A percentile compares a stretch with the other conserved stretches of the same genome.
Evolutionary conservation across 92 coral and sea anemone genomes (phyloP).

Genomic region (Zoanthus gigantus): DNA sequence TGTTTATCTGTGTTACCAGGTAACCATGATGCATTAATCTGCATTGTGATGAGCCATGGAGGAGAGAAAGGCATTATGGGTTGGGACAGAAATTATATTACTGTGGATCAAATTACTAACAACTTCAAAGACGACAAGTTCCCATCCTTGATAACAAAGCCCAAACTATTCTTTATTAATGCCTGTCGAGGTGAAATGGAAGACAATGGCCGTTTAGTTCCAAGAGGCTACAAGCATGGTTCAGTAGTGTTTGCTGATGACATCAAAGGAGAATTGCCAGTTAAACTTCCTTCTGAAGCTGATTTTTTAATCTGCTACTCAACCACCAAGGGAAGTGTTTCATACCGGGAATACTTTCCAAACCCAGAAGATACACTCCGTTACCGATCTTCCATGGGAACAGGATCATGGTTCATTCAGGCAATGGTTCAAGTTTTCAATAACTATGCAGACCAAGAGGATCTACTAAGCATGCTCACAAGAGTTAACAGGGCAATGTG

Average conservation of each 20-base stretch:
- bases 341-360: constrained; percentile 66
- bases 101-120: constrained; percentile 82
- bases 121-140: constrained; percentile 79
- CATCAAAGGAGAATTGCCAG: constrained; percentile 63
- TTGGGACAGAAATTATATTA: constrained; percentile 58
- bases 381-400: constrained; percentile 11
- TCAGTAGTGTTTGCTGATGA: constrained; percentile 55
- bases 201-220: constrained; percentile 68
- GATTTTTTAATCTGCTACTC: constrained; percentile 90
- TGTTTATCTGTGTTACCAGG: constrained; percentile 46
- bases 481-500: constrained; percentile 87
- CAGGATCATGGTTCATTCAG: constrained; percentile 95
- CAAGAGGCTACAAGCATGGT: constrained; percentile 18
- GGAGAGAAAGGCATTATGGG: constrained; percentile 73
- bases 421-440: constrained; percentile 73
- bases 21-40: constrained; percentile 83
- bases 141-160: constrained; percentile 81
- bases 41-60: constrained; percentile 94
- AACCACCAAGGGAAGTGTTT: constrained; percentile 75
- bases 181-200: constrained; percentile 87
- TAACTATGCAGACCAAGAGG: constrained; percentile 75
- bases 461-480: constrained; percentile 89
- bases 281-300: constrained; percentile 88
- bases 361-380: constrained; percentile 33
- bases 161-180: constrained; percentile 92